Evolutionary conservation across 1,140 invertebrate genomes (phyloP).

Genomic region (Nasonia vitripennis): DNA sequence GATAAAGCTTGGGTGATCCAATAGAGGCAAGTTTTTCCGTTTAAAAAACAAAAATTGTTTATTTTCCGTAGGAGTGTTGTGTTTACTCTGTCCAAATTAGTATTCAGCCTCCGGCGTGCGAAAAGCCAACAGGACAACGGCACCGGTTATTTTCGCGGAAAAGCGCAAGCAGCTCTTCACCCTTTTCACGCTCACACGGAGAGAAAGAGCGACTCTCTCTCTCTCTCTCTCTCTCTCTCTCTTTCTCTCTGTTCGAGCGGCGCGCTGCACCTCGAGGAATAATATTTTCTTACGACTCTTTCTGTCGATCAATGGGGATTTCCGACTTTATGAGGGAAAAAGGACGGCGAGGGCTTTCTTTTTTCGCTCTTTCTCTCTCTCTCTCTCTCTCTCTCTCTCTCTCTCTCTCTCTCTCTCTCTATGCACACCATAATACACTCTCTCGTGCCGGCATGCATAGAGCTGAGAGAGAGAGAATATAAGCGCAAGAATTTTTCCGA

Average conservation of each 20-base stretch:
- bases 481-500: conserved; percentile 43
- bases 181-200: not conserved
- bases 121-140: not conserved
- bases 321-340: conserved; percentile 49
- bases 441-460: conserved; percentile 49
- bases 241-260: not conserved
- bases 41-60: too few species aligned
- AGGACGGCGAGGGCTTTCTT: conserved; percentile 22
- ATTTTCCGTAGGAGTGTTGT: not conserved
- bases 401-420: not conserved
- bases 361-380: conserved; percentile 38
- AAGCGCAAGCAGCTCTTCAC: conserved; percentile 1
- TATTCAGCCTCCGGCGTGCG: not conserved
- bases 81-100: conserved; percentile 17
- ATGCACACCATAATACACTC: not conserved
- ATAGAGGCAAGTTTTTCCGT: too few species aligned
- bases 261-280: conserved; percentile 9
- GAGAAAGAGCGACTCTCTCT: conserved; percentile 1
- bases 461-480: not conserved
- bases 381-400: not conserved
- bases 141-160: conserved; percentile 24
- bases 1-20: conserved; percentile 53
- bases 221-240: too few species aligned
- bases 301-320: conserved; percentile 49
- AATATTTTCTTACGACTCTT: conserved; percentile 49